Evolutionary conservation across 2,797 vertebrate genomes (phyloP).

Genomic region (Nannoperca australis): DNA sequence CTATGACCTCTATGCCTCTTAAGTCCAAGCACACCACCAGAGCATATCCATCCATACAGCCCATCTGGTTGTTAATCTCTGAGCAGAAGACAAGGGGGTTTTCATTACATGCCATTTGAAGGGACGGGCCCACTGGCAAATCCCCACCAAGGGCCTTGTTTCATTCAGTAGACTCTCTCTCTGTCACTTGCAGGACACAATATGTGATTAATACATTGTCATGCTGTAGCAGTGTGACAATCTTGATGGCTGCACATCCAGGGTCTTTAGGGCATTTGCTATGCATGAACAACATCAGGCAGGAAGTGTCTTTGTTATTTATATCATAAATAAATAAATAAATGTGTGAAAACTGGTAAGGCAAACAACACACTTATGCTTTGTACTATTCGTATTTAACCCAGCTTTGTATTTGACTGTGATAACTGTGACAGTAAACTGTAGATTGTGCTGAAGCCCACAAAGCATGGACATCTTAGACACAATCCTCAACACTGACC

Average conservation of each 20-base stretch:
- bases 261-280: conserved; percentile 37
- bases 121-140: conserved; percentile 55
- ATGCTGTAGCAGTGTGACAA: conserved; percentile 35
- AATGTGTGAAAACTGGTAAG: conserved; percentile 20
- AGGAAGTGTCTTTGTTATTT: conserved; percentile 8
- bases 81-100: conserved; percentile 68
- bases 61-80: conserved; percentile 63
- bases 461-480: neutral
- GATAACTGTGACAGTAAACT: conserved; percentile 3
- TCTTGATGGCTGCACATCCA: conserved; percentile 40
- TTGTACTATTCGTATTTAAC: neutral
- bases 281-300: conserved; percentile 26
- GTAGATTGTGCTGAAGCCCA: neutral
- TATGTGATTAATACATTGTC: conserved; percentile 62
- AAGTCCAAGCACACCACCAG: conserved; percentile 59
- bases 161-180: conserved; percentile 43
- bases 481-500: conserved; percentile 38
- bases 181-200: conserved; percentile 57
- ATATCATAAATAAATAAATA: no score
- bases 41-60: conserved; percentile 65
- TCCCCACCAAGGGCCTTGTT: conserved; percentile 54
- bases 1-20: conserved; percentile 75
- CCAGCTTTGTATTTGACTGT: neutral
- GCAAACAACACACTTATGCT: conserved; percentile 1
- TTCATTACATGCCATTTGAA: conserved; percentile 68